Base-by-base conservation (phyloP, 2,888 invertebrate species). In the Xestoiulus laeticollis region DNA sequence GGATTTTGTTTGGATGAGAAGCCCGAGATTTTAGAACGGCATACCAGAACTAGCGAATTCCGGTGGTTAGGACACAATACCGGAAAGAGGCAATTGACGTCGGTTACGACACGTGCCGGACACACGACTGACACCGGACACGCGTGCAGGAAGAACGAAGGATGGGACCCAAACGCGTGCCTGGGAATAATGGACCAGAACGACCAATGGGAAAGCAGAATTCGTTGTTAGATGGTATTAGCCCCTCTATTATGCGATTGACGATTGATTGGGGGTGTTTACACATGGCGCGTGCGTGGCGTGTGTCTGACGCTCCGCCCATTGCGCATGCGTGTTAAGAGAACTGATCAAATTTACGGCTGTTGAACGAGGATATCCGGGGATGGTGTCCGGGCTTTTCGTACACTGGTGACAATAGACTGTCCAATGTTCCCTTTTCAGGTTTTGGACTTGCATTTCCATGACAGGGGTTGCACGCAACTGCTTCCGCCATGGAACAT, bases 211-310 rank as follows among this genome's bases (percentile, higher is more conserved):
- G 68, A 68, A 68, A 8, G 43, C 6, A 43, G 43, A 5, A 8
- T 43, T 43, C 43, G 12, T 43, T 12, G 68, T 1, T 22, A 68
- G 68, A 2, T 22, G 26, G 68, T n/a, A n/a, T 26, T 6, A 19
- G n/a, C 6, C 68, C 68, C 68, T 26, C 26, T 43, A 68, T 68
- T 68, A 68, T 68, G 68, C 68, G n/a, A 8, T 4, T 26, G 68
- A 0, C 68, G 26, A 68, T 68, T 68, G 68, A 68, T 68, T 68
- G 68, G 68, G 59, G 68, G 68, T 68, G 68, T 68, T 68, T 68
- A 19, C 68, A 22, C 68, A 26, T 5, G 68, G 68, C 68, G 68
- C 53, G 53, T 53, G 53, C 53, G 53, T 53, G 53, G n/a, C 53
- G 12, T 12, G 53, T 1, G n/a, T n/a, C 48, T 16, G 14, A n/a